Conservation (phyloP, 1,140 invertebrate species). For the Ostrea edulis region DNA sequence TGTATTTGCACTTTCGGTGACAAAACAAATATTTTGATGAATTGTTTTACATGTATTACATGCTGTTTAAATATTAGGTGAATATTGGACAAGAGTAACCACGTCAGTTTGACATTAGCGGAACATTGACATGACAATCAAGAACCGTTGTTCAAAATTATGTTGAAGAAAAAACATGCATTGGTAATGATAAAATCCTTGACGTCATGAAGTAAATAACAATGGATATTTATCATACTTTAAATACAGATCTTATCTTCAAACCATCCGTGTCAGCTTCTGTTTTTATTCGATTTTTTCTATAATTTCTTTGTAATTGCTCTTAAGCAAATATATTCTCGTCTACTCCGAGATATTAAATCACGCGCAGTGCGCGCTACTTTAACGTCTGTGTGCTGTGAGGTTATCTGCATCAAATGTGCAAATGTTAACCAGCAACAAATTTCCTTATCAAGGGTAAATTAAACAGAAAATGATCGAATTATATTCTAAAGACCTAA, state of each 20-base stretch:
- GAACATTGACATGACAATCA: too few relatives aligned
- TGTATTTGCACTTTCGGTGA: too few relatives aligned
- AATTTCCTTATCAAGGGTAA: slow-evolving; percentile 39
- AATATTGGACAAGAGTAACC: too few relatives aligned
- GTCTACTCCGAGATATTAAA: slow-evolving; percentile 24
- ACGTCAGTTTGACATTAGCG: too few relatives aligned
- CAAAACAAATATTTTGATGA: too few relatives aligned
- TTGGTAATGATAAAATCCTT: neutral
- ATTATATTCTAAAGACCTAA: slow-evolving; percentile 30
- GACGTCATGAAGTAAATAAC: slow-evolving; percentile 29
- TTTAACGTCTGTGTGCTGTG: neutral
- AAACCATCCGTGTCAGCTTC: slow-evolving; percentile 21
- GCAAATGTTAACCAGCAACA: slow-evolving; percentile 21
- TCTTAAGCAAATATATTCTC: slow-evolving; percentile 27
- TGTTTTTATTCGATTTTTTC: slow-evolving; percentile 37
- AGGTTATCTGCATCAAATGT: slow-evolving; percentile 29
- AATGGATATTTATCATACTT: slow-evolving; percentile 38
- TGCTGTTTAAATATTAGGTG: too few relatives aligned
- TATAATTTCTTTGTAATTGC: slow-evolving; percentile 31
- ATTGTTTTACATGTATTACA: too few relatives aligned
- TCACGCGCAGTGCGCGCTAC: slow-evolving; percentile 23
- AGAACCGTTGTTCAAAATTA: neutral
- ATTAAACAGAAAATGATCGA: slow-evolving; percentile 37
- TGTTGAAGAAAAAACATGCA: neutral
- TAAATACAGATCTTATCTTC: slow-evolving; percentile 36